Evolutionary conservation across 2,797 vertebrate species (phyloP), one percentile per base, ranked within the genome.

Genomic region (Clarias pachynema): DNA sequence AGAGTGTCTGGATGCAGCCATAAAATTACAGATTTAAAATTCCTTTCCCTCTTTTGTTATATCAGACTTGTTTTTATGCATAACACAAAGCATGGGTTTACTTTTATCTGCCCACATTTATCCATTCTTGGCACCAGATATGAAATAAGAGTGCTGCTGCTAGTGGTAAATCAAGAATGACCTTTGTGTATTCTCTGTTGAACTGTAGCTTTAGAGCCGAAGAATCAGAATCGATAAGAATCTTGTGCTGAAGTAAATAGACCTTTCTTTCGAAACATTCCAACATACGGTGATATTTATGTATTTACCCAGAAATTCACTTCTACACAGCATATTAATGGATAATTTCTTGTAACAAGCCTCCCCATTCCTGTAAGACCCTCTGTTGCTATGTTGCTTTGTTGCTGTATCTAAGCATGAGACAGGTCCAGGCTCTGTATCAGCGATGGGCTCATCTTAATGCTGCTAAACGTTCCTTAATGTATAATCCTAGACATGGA

Each of bases 371-470:
- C 87, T 89, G 66, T 59, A 89, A 92, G 89, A 72, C 85, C 80
- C 84, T 70, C 29, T 78, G 95, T 96, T 95, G 94, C 94, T 95
- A 94, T 95, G 93, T 91, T 93, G 90, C 75, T 92, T 90, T 95
- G 94, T 96, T 95, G 78, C 93, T 91, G 91, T 90, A 90, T 90
- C 89, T 81, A 88, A 91, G 91, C 62, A 65, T 37, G 75, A 82
- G 89, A 87, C 59, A 86, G 89, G 80, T 91, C 84, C 84, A 90
- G 88, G 84, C 89, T 68, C 79, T 84, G 86, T 84, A 89, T 91
- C 89, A 89, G 73, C 66, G 78, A 87, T 90, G 87, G 75, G 73
- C 89, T 63, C 77, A 73, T 86, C 87, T 63, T 82, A 53, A n/a
- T 34, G 87, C 86, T 62, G 49, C 73, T 91, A 93, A 94, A 93